Percentiles rank a stretch among this genome's conserved stretches.
These are phyloP conservation scores for Uropsilus gracilis DNA, from an alignment of 2,113 vertebrate genomes.

Conservation along the genomic window DNA sequence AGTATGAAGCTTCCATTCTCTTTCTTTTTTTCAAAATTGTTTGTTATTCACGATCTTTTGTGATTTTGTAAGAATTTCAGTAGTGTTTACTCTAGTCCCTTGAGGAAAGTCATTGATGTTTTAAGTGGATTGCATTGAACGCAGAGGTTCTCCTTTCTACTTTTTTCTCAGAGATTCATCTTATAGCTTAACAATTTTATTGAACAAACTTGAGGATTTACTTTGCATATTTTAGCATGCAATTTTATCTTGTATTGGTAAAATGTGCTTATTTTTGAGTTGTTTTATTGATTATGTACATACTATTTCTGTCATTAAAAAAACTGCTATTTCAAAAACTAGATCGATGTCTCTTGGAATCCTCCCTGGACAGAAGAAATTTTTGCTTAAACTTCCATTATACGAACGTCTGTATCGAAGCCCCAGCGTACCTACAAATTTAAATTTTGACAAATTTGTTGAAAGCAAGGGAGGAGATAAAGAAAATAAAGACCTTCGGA, in stretches of 20 bases:
- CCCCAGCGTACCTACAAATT: conserved; percentile 76
- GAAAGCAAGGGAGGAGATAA: conserved; percentile 69
- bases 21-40: too few relatives aligned
- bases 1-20: too few relatives aligned
- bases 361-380: conserved; percentile 73
- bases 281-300: conserved; percentile 42
- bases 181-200: neutral
- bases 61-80: too few relatives aligned
- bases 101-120: neutral
- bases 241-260: conserved; percentile 42
- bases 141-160: neutral
- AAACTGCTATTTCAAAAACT: conserved; percentile 43
- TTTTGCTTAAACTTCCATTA: conserved; percentile 63
- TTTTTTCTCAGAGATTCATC: neutral
- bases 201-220: neutral
- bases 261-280: conserved; percentile 2
- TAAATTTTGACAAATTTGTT: conserved; percentile 84
- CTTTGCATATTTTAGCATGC: neutral
- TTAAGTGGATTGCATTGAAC: neutral
- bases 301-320: conserved; percentile 49
- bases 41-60: too few relatives aligned
- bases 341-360: conserved; percentile 71
- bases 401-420: conserved; percentile 56
- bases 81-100: neutral
- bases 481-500: conserved; percentile 14